phyloP scores from a whole-genome alignment of 2,797 vertebrate genomes.

The Hippoglossus hippoglossus region DNA sequence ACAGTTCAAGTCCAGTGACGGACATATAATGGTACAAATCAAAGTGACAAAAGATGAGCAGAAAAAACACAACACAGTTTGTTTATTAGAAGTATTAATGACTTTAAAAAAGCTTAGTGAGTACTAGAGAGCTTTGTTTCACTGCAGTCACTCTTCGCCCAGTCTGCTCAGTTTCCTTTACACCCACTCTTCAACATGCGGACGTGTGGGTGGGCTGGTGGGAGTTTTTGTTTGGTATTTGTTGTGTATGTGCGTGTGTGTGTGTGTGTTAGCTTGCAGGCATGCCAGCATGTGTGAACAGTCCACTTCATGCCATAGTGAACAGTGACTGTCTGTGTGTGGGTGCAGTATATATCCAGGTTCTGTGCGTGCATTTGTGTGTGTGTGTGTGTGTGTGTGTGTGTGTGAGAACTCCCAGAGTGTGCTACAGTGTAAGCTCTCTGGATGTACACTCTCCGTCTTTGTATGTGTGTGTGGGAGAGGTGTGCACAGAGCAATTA shows the following conservation, averaged over 20 bases:
- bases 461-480: slow-evolving; percentile 43
- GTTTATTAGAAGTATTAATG: background rate
- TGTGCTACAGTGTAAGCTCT: slow-evolving; percentile 44
- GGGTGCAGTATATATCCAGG: slow-evolving; percentile 28
- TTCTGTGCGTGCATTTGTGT: slow-evolving; percentile 28
- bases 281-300: slow-evolving; percentile 27
- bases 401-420: slow-evolving; percentile 19
- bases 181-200: slow-evolving; percentile 16
- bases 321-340: slow-evolving; percentile 24
- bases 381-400: no score
- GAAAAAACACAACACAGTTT: background rate
- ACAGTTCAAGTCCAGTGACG: no score
- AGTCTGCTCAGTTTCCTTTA: slow-evolving; percentile 28
- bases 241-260: background rate
- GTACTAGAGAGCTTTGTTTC: background rate
- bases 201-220: slow-evolving; percentile 62
- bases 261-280: background rate
- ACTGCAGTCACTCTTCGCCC: background rate
- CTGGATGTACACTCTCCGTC: slow-evolving; percentile 28
- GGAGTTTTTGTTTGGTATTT: slow-evolving; percentile 52
- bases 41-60: background rate
- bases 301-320: slow-evolving; percentile 23
- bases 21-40: background rate
- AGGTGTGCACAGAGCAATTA: slow-evolving; percentile 73
- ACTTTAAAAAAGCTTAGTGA: background rate